Conservation (phyloP, 2,888 invertebrate genomes). For the Aleiodes leptofemur region DNA sequence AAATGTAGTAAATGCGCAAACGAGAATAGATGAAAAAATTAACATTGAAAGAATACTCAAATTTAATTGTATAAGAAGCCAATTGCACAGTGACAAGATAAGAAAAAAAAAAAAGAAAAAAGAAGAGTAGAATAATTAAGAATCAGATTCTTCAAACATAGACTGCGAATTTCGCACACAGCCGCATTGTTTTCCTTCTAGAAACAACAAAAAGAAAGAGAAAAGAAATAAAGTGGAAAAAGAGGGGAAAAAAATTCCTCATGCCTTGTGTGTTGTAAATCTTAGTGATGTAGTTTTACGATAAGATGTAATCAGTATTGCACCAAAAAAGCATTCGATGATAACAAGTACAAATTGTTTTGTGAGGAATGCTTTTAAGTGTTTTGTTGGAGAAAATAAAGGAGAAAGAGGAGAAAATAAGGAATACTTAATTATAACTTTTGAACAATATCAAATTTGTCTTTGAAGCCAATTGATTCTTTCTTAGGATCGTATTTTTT, state of each 20-base stretch:
- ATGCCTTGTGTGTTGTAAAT: constrained; percentile 37
- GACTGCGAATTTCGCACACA: constrained; percentile 17
- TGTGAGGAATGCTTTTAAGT: constrained; percentile 8
- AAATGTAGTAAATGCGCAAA: no score
- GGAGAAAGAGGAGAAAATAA: constrained; percentile 3
- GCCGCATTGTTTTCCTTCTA: constrained; percentile 8
- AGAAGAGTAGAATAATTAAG: constrained; percentile 1
- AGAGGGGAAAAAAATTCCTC: background rate
- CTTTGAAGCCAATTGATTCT: constrained; percentile 91
- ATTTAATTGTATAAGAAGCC: constrained; percentile 2
- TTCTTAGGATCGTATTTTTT: constrained; percentile 95
- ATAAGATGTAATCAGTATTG: constrained; percentile 38
- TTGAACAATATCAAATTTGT: constrained; percentile 95
- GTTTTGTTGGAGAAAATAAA: background rate
- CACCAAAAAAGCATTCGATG: constrained; percentile 37
- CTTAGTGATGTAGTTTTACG: constrained; percentile 36
- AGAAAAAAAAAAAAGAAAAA: background rate
- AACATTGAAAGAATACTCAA: no score
- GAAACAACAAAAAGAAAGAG: constrained; percentile 1
- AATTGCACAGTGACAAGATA: constrained; percentile 15
- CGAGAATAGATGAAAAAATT: no score
- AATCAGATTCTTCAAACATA: constrained; percentile 11
- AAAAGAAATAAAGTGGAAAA: background rate
- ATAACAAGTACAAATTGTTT: constrained; percentile 34
- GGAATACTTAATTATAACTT: constrained; percentile 82